Evolutionary conservation across 2,888 invertebrate genomes (phyloP), one percentile per base, ranked within the genome.

Genomic region (Neoaliturus tenellus): DNA sequence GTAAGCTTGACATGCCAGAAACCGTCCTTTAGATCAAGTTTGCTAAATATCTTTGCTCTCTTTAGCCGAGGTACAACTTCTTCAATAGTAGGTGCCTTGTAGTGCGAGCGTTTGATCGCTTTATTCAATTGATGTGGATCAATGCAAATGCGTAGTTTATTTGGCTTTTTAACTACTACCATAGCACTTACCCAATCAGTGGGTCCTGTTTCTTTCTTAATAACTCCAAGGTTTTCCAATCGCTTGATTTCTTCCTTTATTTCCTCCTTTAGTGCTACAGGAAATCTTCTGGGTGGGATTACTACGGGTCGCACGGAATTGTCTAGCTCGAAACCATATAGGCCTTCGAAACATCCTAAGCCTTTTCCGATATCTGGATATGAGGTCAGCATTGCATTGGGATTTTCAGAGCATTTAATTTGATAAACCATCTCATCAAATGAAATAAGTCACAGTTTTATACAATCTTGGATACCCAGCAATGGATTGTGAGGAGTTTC

Each of bases 161-260:
- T 44, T 44, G 78, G 78, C 23, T 78, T 78, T 12, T 44, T 78
- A 0, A 78, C 78, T 1, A 44, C 41, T 3, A 78, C 78, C 31
- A 78, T 17, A 23, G n/a, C 8, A 78, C 48, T 78, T 10, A 78
- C 78, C 25, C 25, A 78, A 23, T 78, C 78, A 48, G 78, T 78
- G 20, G 78, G 44, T 44, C 44, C 78, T 23, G 44, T 25, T n/a
- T 44, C 78, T 35, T 41, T 44, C 3, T 20, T 20, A 8, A 44
- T 78, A 14, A 78, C 78, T 6, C 51, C 28, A n/a, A 31, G 25
- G 1, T 78, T 25, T 44, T 78, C 78, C 14, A 44, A 25, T n/a
- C 51, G 35, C 31, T 44, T 41, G 8, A 44, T 17, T 78, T 41
- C 44, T 44, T 44, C 0, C 20, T 78, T 78, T 5, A 78, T 48